phyloP scores from a whole-genome alignment of 2,113 vertebrate genomes.

The Oryzias curvinotus region DNA sequence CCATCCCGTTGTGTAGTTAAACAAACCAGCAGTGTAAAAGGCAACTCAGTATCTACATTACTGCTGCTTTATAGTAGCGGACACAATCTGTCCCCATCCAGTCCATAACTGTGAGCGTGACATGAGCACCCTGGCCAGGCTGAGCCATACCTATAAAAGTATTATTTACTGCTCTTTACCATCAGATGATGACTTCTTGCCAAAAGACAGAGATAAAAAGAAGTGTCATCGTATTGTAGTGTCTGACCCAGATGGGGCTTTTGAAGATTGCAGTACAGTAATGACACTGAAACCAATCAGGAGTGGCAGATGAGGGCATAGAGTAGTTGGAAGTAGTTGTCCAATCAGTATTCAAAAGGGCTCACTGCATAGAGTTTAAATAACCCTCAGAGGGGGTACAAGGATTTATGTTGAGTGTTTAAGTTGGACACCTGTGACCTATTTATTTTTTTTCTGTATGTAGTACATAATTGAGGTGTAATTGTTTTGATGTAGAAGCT shows the following conservation, averaged over 20 bases:
- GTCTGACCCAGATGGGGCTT: constrained; percentile 1
- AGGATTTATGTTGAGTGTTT: constrained; percentile 2
- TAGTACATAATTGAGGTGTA: constrained; percentile 3
- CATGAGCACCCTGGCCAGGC: constrained; percentile 14
- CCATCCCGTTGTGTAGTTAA: constrained; percentile 54
- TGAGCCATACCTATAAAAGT: constrained; percentile 9
- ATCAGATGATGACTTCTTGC: not conserved
- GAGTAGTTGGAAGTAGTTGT: too few relatives aligned
- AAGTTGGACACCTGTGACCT: not conserved
- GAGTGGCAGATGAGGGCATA: constrained; percentile 1
- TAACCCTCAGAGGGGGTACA: not conserved
- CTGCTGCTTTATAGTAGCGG: constrained; percentile 36
- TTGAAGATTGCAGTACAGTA: constrained; percentile 1
- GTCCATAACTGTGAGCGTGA: constrained; percentile 28
- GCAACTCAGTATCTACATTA: constrained; percentile 24
- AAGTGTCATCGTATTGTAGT: not conserved
- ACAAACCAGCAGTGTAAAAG: constrained; percentile 50
- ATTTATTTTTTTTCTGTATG: not conserved
- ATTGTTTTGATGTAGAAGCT: not conserved
- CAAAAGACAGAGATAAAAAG: not conserved
- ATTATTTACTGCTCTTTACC: constrained; percentile 1
- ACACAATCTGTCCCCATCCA: constrained; percentile 30
- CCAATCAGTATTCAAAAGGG: not conserved
- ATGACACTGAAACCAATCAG: constrained; percentile 1
- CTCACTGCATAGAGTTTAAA: not conserved